These are phyloP conservation scores for Heliothis peltigera DNA, from an alignment of 2,888 invertebrate species.

Conservation along the genomic window DNA sequence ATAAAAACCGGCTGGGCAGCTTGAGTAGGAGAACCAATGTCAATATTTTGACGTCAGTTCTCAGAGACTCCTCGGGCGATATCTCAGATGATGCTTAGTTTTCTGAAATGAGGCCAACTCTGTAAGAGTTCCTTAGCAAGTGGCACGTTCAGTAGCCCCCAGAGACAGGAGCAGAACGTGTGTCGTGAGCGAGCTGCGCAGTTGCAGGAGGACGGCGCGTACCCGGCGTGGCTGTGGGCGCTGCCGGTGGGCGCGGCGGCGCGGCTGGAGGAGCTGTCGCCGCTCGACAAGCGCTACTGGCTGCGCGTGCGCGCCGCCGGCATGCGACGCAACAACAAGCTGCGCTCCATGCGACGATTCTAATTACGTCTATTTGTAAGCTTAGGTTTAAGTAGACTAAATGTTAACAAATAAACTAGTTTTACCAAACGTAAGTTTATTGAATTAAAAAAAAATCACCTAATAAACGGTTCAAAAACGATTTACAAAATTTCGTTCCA, in stretches of 20 bases:
- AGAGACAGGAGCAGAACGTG: too few species aligned
- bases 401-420: slow-evolving; percentile 44
- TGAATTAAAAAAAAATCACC: slow-evolving; percentile 44
- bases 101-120: too few species aligned
- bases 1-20: too few species aligned
- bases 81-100: too few species aligned
- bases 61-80: too few species aligned
- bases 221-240: slow-evolving; percentile 98
- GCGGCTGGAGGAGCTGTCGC: slow-evolving; percentile 93
- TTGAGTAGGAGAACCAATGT: too few species aligned
- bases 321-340: slow-evolving; percentile 91
- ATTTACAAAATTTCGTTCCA: slow-evolving; percentile 26
- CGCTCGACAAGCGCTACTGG: slow-evolving; percentile 95
- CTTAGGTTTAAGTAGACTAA: slow-evolving; percentile 22
- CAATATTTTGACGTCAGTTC: too few species aligned
- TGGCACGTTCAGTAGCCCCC: too few species aligned
- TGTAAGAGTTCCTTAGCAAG: too few species aligned
- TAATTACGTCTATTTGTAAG: slow-evolving; percentile 64
- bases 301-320: slow-evolving; percentile 91
- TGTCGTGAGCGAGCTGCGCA: slow-evolving; percentile 50
- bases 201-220: slow-evolving; percentile 89
- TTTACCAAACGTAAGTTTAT: slow-evolving; percentile 35
- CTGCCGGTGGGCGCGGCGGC: slow-evolving; percentile 91
- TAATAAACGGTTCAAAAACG: slow-evolving; percentile 36
- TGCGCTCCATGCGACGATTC: slow-evolving; percentile 91